Percentiles rank a stretch among this genome's conserved stretches.
These are phyloP conservation scores for Marcusenius ussheri DNA, from an alignment of 2,113 vertebrate species.

Conservation along the genomic window DNA sequence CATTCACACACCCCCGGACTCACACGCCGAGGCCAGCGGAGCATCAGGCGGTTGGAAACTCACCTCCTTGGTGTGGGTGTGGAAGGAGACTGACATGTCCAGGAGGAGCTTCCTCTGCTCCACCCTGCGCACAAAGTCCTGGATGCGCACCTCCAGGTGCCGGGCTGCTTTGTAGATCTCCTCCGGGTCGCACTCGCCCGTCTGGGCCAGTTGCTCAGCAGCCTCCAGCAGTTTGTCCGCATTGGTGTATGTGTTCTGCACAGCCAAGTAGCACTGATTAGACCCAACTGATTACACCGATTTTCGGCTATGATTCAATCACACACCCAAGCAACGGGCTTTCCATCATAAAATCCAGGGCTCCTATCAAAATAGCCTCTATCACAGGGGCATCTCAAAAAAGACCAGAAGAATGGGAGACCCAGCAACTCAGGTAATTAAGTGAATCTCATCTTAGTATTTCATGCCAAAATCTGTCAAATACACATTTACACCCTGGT, in stretches of 20 bases:
- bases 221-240: slow-evolving; percentile 84
- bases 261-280: too few relatives aligned
- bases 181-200: slow-evolving; percentile 83
- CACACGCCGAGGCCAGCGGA: background rate
- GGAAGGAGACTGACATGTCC: slow-evolving; percentile 85
- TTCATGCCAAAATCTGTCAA: background rate
- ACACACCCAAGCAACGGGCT: background rate
- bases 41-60: background rate
- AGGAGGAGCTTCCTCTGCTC: slow-evolving; percentile 80
- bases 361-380: background rate
- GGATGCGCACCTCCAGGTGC: slow-evolving; percentile 81
- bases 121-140: slow-evolving; percentile 79
- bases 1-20: background rate
- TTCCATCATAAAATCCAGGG: background rate
- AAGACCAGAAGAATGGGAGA: background rate
- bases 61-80: slow-evolving; percentile 86
- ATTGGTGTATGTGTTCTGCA: slow-evolving; percentile 81
- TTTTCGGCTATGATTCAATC: background rate
- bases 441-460: background rate
- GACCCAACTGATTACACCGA: background rate
- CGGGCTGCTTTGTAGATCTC: slow-evolving; percentile 84
- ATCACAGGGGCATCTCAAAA: background rate
- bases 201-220: slow-evolving; percentile 80
- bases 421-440: background rate
- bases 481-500: slow-evolving; percentile 7